phyloP scores from a whole-genome alignment of 2,113 vertebrate genomes.

The Trogon surrucura region DNA sequence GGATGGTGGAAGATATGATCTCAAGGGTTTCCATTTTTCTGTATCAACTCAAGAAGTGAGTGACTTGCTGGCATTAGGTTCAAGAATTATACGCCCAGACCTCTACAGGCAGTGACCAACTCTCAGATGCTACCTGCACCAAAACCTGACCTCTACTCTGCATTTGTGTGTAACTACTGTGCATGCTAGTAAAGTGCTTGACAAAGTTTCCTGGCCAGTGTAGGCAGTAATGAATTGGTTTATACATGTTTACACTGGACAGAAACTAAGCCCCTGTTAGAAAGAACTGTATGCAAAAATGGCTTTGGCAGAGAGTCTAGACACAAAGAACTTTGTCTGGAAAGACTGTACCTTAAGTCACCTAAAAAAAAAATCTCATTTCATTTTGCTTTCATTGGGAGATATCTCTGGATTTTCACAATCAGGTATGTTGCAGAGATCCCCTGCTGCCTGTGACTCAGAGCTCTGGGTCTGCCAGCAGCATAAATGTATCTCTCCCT shows the following conservation, averaged over 20 bases:
- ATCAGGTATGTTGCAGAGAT: background rate
- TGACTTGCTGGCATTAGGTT: accelerated
- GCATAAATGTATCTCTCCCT: accelerated
- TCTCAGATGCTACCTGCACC: background rate
- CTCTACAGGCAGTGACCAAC: background rate
- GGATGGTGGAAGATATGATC: background rate
- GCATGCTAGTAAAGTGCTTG: background rate
- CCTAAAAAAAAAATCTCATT: background rate
- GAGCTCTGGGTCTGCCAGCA: background rate
- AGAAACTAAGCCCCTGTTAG: background rate
- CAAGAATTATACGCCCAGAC: background rate
- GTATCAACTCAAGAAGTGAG: background rate
- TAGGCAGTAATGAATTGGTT: background rate
- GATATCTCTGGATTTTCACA: background rate
- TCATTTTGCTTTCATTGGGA: background rate
- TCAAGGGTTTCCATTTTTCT: background rate
- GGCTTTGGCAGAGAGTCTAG: background rate
- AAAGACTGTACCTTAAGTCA: background rate
- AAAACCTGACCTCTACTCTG: background rate
- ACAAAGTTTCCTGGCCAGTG: background rate
- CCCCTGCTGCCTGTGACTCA: accelerated
- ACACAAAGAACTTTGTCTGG: background rate
- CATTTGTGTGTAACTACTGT: background rate
- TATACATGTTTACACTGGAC: background rate
- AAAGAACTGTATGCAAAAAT: background rate